These are phyloP conservation scores for Peromyscus nudipes DNA, from an alignment of 2,797 vertebrate genomes.

Conservation along the genomic window DNA sequence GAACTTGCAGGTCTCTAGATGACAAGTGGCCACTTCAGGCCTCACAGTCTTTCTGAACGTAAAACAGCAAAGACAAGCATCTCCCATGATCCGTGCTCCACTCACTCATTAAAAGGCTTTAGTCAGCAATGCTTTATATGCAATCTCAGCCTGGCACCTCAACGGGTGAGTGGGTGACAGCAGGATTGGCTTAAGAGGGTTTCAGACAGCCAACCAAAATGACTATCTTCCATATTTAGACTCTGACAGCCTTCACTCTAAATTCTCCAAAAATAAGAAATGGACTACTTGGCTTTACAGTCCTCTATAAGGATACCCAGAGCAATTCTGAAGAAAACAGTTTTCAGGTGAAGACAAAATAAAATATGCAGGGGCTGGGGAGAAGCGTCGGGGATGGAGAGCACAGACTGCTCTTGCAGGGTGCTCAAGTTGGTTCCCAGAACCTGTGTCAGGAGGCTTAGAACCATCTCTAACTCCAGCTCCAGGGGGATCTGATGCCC, in stretches of 20 bases:
- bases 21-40: background rate
- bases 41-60: background rate
- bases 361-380: constrained; percentile 64
- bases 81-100: no score
- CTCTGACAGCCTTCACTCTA: background rate
- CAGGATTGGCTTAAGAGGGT: background rate
- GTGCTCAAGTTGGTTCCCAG: background rate
- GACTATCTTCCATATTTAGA: background rate
- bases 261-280: constrained; percentile 26
- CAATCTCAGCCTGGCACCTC: background rate
- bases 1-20: background rate
- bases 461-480: background rate
- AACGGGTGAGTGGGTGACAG: background rate
- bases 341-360: constrained; percentile 83
- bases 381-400: background rate
- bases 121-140: background rate
- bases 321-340: constrained; percentile 67
- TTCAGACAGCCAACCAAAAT: background rate
- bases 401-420: background rate
- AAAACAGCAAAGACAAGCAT: background rate
- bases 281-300: background rate
- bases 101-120: background rate
- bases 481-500: background rate
- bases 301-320: constrained; percentile 52
- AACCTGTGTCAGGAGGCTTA: background rate